phyloP scores from a whole-genome alignment of 2,797 vertebrate species.

The Pantherophis vulpinus region DNA sequence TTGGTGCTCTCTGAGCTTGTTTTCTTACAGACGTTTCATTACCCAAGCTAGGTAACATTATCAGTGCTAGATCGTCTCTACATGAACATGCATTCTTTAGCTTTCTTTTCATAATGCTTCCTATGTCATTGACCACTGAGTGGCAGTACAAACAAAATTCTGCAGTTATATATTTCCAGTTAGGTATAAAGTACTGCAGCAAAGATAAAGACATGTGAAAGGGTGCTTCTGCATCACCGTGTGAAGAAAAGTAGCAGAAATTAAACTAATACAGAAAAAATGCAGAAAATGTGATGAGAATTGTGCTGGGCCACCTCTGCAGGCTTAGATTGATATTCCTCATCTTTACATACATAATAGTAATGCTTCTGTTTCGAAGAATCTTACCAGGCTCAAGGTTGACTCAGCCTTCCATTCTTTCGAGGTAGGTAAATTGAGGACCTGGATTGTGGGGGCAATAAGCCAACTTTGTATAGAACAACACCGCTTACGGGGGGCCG shows the following conservation, averaged over 20 bases:
- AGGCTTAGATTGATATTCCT: neutral
- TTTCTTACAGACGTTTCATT: neutral
- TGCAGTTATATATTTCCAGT: constrained; percentile 11
- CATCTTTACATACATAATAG: neutral
- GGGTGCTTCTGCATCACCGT: neutral
- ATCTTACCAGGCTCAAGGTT: too few relatives aligned
- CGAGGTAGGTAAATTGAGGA: too few relatives aligned
- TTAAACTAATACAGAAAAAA: neutral
- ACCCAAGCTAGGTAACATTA: neutral
- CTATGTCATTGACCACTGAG: constrained; percentile 39
- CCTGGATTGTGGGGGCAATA: too few relatives aligned
- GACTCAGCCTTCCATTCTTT: too few relatives aligned
- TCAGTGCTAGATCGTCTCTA: neutral
- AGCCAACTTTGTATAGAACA: too few relatives aligned
- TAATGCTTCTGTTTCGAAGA: neutral
- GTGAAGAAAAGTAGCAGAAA: constrained; percentile 6
- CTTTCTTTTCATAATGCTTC: neutral
- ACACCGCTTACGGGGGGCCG: too few relatives aligned
- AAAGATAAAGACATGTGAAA: neutral
- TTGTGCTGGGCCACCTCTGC: neutral
- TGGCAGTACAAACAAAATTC: constrained; percentile 52
- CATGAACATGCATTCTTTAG: neutral
- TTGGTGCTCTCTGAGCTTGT: neutral
- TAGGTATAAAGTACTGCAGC: neutral
- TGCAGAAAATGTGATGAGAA: neutral